Base-by-base conservation (phyloP, 2,113 vertebrate species). In the Gobius niger region DNA sequence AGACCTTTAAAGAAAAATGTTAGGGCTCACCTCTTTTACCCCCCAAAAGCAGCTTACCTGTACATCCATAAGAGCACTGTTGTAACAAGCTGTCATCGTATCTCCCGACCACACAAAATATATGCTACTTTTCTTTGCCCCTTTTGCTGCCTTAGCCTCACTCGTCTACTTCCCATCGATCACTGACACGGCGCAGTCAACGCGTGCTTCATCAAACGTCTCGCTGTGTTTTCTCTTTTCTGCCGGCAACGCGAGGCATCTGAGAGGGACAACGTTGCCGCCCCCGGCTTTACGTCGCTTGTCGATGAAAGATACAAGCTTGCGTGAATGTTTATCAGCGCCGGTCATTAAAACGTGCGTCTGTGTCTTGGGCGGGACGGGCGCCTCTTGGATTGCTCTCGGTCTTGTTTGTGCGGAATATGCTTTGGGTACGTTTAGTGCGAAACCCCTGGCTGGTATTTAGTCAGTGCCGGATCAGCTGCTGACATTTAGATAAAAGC, bases 401-500 rank as follows among this genome's bases (percentile, higher is more conserved):
- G 2, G 7, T 59, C 44, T 50, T 63, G 44, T 64, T 61, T 71
- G 64, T 71, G 68, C 46, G 2, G 2, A 49, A 57, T 16, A 51
- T 63, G 24, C 49, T 52, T 49, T 68, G 60, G 65, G 70, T 16
- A 44, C 72, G 76, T 76, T 76, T 70, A 50, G 44, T 50, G 68
- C 63, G 75, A 34, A 82, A 75, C 77, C 78, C 75, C 63, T 44
- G 61, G 76, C 79, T 89, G 88, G 77, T 88, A 88, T 89, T 90
- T 90, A 85, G 82, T 78, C 79, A 80, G 89, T 61, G 82, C 76
- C 77, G 76, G 78, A 87, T 89, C 88, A 80, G 84, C 82, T 71
- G 76, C 83, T 92, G 91, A 92, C 91, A 91, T 92, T 93, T 90
- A 87, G 88, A 89, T 88, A 88, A 91, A 91, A 86, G 87, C 63